Base-by-base conservation (phyloP, 2,797 vertebrate species). In the Pseudomugil gertrudae region DNA sequence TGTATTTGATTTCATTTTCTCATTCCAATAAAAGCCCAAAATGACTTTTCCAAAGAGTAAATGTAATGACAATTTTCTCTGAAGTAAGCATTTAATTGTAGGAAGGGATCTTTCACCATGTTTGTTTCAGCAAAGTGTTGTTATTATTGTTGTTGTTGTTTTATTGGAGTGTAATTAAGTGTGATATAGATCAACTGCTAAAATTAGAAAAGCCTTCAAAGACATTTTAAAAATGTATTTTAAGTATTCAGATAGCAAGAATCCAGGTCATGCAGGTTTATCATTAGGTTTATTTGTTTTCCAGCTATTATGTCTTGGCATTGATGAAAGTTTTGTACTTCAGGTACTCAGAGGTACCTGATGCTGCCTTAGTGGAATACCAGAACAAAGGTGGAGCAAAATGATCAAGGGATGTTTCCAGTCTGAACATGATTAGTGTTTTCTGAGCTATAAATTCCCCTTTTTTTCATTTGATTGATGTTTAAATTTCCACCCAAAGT, bases 361-460 rank as follows among this genome's bases (percentile, higher is more conserved):
- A 51, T 10, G 0, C 27, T 27, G 50, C 26, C 7, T 19, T 62
- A 68, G 40, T 63, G 33, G 60, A 80, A 26, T 35, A 23, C 48
- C 30, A 5, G 50, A 51, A 54, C 53, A 52, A 6, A 19, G 17
- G 38, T 35, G 36, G 61, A 76, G 40, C 63, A 52, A 51, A 60
- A 36, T 14, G 23, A 70, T 43, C 59, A 81, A 56, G 65, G 63
- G 56, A 76, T 74, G 63, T 62, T 58, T 27, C 71, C 35, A 51
- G 14, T 74, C 48, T 72, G 74, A 51, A 58, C 55, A 32, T 50
- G 63, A 35, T 30, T 30, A 72, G 48, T 38, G 14, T 69, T 23
- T 64, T 63, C 74, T 14, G 29, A 29, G 29, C 29, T 29, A 29
- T 29, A 29, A 29, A 29, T 29, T 29, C 29, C 29, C 63, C 26